phyloP scores from a whole-genome alignment of 1,140 invertebrate genomes.

The Diprion similis region DNA sequence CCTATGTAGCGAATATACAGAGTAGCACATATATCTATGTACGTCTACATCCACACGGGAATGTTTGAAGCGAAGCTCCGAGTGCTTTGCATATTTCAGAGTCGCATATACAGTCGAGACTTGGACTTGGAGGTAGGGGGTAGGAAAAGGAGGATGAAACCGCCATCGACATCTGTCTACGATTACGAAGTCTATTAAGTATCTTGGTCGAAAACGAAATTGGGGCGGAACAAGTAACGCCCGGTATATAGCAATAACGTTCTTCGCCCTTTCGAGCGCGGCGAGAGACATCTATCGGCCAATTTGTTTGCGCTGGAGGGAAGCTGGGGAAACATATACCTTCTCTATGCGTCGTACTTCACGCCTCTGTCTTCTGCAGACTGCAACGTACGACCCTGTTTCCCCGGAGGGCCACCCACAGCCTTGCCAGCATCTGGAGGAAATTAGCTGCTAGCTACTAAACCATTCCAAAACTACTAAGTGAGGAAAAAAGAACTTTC shows the following conservation, averaged over 20 bases:
- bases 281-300: constrained; percentile 21
- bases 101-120: neutral
- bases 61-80: neutral
- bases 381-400: neutral
- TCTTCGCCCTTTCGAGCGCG: neutral
- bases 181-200: neutral
- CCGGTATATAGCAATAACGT: neutral
- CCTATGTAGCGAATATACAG: neutral
- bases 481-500: constrained; percentile 5
- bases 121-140: neutral
- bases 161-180: neutral
- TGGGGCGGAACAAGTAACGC: neutral
- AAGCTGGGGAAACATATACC: constrained; percentile 28
- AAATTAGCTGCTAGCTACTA: constrained; percentile 33
- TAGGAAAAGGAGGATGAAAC: neutral
- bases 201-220: neutral
- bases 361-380: constrained; percentile 21
- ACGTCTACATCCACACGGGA: too few relatives aligned
- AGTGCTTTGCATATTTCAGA: constrained; percentile 3
- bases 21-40: neutral
- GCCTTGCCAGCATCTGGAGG: constrained; percentile 36
- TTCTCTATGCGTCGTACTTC: constrained; percentile 28
- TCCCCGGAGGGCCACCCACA: constrained; percentile 23
- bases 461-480: constrained; percentile 14
- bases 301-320: constrained; percentile 39